Evolutionary conservation across 2,888 invertebrate genomes (phyloP).

Genomic region (Harpalus rubripes): DNA sequence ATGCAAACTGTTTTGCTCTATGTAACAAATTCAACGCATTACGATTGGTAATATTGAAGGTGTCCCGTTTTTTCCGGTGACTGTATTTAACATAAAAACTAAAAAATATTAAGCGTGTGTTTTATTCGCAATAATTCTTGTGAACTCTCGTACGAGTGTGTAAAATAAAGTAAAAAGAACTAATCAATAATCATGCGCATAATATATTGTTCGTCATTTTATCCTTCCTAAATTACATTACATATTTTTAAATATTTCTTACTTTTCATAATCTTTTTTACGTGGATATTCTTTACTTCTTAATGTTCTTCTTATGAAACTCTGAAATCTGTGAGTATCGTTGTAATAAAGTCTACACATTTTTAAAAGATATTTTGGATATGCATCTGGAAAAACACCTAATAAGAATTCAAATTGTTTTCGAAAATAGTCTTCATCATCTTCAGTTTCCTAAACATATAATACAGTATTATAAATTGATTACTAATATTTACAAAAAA

Average conservation of each 20-base stretch:
- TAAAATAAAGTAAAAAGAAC: too few relatives aligned
- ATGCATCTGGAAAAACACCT: not conserved
- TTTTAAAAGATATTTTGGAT: not conserved
- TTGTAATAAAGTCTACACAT: not conserved
- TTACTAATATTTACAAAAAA: too few relatives aligned
- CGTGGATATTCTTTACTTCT: not conserved
- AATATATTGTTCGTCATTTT: too few relatives aligned
- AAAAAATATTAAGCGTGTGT: too few relatives aligned
- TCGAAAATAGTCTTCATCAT: not conserved
- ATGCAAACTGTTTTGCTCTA: too few relatives aligned
- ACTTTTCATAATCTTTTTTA: not conserved
- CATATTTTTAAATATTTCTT: not conserved
- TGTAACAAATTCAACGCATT: too few relatives aligned
- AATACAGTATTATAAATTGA: not conserved
- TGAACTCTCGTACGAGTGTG: too few relatives aligned
- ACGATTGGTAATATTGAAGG: too few relatives aligned
- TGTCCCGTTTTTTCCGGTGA: too few relatives aligned
- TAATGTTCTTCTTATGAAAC: not conserved
- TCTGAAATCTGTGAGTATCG: not conserved
- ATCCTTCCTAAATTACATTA: not conserved
- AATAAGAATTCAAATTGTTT: slow-evolving; percentile 1
- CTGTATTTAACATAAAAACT: too few relatives aligned
- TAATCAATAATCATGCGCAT: too few relatives aligned
- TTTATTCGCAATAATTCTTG: too few relatives aligned
- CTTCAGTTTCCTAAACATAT: slow-evolving; percentile 5